Conservation (phyloP, 2,113 vertebrate genomes). For the Istiophorus platypterus region DNA sequence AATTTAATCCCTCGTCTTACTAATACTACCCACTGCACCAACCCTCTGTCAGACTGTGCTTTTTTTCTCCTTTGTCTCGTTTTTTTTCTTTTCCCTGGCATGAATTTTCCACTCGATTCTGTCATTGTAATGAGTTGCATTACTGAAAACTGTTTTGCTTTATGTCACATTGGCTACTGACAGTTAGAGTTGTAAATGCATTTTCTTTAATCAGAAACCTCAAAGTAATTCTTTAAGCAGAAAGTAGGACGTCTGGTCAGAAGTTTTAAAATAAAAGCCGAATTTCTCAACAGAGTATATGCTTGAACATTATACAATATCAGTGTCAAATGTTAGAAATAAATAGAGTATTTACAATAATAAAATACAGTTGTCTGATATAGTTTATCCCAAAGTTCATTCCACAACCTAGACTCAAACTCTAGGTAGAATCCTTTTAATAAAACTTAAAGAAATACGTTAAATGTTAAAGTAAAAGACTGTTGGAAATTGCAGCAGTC, state of each 20-base stretch:
- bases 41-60: not conserved
- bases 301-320: too few relatives aligned
- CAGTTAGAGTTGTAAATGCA: not conserved
- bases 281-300: too few relatives aligned
- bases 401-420: too few relatives aligned
- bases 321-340: too few relatives aligned
- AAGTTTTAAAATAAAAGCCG: not conserved
- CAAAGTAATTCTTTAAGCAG: not conserved
- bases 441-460: not conserved
- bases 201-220: not conserved
- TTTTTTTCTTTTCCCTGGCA: not conserved
- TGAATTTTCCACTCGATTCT: not conserved
- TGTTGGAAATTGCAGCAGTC: too few relatives aligned
- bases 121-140: not conserved
- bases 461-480: too few relatives aligned
- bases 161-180: not conserved
- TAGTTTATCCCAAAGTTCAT: too few relatives aligned
- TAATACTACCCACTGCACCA: conserved; percentile 15
- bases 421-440: too few relatives aligned
- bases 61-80: not conserved
- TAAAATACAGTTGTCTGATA: too few relatives aligned
- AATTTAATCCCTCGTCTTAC: conserved; percentile 5
- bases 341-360: too few relatives aligned
- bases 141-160: not conserved
- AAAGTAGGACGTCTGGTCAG: not conserved